Evolutionary conservation across 1,140 invertebrate species (phyloP).

Genomic region (Atopsyche davidsoni): DNA sequence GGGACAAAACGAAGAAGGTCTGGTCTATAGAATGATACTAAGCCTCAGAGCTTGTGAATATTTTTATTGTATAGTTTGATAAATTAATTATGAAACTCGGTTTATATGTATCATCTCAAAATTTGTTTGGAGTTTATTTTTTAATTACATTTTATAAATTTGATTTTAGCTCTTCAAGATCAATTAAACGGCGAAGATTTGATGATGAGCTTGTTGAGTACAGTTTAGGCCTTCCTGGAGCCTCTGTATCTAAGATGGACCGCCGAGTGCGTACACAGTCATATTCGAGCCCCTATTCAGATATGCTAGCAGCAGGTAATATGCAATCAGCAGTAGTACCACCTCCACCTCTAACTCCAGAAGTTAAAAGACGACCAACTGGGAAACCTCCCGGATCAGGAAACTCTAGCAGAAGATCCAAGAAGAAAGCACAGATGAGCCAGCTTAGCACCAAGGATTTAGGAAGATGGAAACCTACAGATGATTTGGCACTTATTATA

Average conservation of each 20-base stretch:
- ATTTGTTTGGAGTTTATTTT: neutral
- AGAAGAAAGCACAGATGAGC: constrained; percentile 56
- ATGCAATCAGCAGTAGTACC: constrained; percentile 31
- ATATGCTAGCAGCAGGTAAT: constrained; percentile 41
- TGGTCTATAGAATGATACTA: neutral
- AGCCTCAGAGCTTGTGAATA: neutral
- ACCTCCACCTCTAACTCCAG: constrained; percentile 36
- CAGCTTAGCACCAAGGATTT: constrained; percentile 74
- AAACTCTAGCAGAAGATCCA: constrained; percentile 40
- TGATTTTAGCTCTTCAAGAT: constrained; percentile 73
- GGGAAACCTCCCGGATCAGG: constrained; percentile 39
- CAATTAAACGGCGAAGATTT: constrained; percentile 92
- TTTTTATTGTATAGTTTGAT: neutral
- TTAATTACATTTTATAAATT: neutral
- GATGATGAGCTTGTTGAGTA: constrained; percentile 95
- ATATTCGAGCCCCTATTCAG: constrained; percentile 50
- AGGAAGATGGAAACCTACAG: constrained; percentile 93
- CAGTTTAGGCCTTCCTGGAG: constrained; percentile 62
- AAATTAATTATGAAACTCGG: neutral
- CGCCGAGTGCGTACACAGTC: constrained; percentile 48
- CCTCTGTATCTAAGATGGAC: constrained; percentile 50
- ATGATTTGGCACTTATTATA: constrained; percentile 90
- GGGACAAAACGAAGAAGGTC: constrained; percentile 27
- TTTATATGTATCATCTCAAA: neutral
- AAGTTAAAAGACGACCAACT: constrained; percentile 33